phyloP scores from a whole-genome alignment of 2,888 invertebrate species.

The Hipparchia semele region DNA sequence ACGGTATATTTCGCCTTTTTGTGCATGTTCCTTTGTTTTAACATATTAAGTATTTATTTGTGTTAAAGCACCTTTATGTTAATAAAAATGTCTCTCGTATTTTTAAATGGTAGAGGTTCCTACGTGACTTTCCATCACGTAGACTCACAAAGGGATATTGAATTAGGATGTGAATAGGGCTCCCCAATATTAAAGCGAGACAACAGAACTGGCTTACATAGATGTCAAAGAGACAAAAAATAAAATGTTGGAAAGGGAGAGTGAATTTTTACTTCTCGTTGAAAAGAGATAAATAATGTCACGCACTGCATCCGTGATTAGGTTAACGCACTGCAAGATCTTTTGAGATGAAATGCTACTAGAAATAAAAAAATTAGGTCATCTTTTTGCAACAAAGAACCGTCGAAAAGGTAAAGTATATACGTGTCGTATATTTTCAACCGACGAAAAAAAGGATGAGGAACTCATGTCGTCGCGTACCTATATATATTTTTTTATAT shows the following conservation, averaged over 20 bases:
- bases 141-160: conserved; percentile 25
- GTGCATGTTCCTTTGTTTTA: no score
- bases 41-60: no score
- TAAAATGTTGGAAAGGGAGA: conserved; percentile 23
- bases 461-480: no score
- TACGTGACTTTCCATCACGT: conserved; percentile 40
- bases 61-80: neutral
- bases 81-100: neutral
- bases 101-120: conserved; percentile 11
- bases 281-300: conserved; percentile 24
- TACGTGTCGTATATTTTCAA: no score
- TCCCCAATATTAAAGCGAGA: conserved; percentile 6
- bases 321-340: conserved; percentile 11
- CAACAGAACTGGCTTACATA: neutral
- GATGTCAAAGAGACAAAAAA: conserved; percentile 3
- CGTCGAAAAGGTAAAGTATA: no score
- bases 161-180: neutral
- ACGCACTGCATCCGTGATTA: conserved; percentile 20
- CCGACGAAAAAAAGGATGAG: no score
- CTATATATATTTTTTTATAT: no score
- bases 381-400: conserved; percentile 33
- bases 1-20: no score
- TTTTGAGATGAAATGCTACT: neutral
- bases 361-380: conserved; percentile 21
- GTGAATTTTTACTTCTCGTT: conserved; percentile 8